Base-by-base conservation (phyloP, 2,113 vertebrate species). In the Chloropsis cyanopogon region DNA sequence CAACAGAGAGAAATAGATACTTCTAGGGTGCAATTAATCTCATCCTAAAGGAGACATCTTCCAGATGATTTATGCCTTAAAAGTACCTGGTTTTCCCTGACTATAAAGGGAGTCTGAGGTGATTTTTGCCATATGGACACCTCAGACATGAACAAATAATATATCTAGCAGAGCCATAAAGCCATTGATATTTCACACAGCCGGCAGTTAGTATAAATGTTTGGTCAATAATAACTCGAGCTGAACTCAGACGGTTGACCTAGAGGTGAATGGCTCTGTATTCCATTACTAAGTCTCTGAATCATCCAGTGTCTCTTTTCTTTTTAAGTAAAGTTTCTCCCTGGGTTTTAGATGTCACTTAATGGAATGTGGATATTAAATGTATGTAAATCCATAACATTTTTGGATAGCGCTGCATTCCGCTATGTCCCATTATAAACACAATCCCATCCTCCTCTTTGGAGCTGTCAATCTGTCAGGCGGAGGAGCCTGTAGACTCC, bases 81-180 rank as follows among this genome's bases (percentile, higher is more conserved):
- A 94, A 91, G 80, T 96, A 97, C 96, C 96, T 97, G 91, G 0
- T 95, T 92, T 95, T 91, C 56, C 39, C 60, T 81, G 72, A 91
- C 92, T 92, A 68, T 70, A 94, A 96, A 92, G 92, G 52, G 76
- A 97, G 80, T 83, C 82, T 86, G 88, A 95, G 68, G 83, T 95
- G 96, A 96, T 96, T 95, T 96, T 96, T 95, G 94, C 96, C 94
- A 92, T 96, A 95, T 94, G 94, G 95, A 95, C 88, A 93, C 57
- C 86, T 93, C 90, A 96, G 82, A 91, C 69, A 69, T 79, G 80
- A 90, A 92, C 80, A 96, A 96, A 92, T 94, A 96, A 92, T 92
- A 79, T 80, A 95, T 91, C 82, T 88, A 94, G n/a, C 82, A 78
- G 88, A 96, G 49, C 64, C 57, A 78, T 94, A 94, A 97, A 93